A percentile compares a stretch with the other conserved stretches of the same genome.
Conservation (phyloP, 37 sponge, comb jelly and placozoan species). For the Cladorhizidae sp. region DNA sequence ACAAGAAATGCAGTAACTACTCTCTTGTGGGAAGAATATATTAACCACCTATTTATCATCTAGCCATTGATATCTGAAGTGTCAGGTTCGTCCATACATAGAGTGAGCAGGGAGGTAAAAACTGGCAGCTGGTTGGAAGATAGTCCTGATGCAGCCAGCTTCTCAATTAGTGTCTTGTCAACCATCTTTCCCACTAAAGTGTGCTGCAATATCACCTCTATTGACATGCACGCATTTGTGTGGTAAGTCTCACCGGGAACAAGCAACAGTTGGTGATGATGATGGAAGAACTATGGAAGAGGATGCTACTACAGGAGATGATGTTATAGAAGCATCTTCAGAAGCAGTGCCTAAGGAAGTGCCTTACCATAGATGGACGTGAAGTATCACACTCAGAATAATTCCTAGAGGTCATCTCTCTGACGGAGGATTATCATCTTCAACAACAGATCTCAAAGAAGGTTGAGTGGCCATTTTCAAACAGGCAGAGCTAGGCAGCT, state of each 20-base stretch:
- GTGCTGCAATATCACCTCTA: background rate
- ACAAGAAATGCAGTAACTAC: slow-evolving; percentile 1
- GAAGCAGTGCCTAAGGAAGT: background rate
- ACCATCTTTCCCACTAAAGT: background rate
- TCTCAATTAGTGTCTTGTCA: background rate
- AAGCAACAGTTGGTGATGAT: background rate
- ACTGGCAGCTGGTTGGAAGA: background rate
- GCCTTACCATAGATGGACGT: background rate
- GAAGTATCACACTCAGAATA: slow-evolving; percentile 1
- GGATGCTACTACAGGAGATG: background rate
- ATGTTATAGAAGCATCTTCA: background rate
- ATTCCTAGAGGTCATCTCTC: background rate
- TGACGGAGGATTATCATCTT: background rate
- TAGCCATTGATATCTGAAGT: slow-evolving; percentile 7
- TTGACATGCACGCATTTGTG: background rate
- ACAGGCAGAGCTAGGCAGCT: no score
- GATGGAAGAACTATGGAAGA: background rate
- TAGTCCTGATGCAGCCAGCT: background rate
- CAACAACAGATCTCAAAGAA: slow-evolving; percentile 4
- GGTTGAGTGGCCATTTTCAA: background rate
- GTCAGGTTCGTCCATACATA: slow-evolving; percentile 1
- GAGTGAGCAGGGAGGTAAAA: slow-evolving; percentile 8
- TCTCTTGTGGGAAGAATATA: background rate
- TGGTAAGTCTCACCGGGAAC: slow-evolving; percentile 3
- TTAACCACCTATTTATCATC: slow-evolving; percentile 10